Base-by-base conservation (phyloP, 2,888 invertebrate species). In the Trichacis sp. region DNA sequence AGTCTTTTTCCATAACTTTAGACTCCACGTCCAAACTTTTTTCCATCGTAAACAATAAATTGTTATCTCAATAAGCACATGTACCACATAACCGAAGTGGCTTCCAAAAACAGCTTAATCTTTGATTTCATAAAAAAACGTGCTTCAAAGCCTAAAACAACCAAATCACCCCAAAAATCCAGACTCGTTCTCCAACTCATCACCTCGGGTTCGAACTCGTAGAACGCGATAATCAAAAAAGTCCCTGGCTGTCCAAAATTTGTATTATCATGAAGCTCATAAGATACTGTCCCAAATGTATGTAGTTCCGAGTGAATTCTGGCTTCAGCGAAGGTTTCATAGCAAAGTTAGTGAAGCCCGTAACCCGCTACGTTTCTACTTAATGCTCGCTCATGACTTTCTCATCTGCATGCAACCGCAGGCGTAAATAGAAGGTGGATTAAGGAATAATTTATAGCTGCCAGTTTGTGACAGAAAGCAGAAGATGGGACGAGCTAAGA, bases 371-470 rank as follows among this genome's bases (percentile, higher is more conserved):
- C 47, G 54, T 60, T 66, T 47, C 24, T 42, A 46, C 54, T 57
- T 52, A 53, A 62, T 62, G 42, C 42, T 46, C 48, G 49, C 46
- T 48, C 56, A 55, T 59, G 45, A 20, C 20, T 40, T 50, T 40
- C 38, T 19, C 52, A 52, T 53, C n/a, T 14, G 47, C 53, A 49
- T 52, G 20, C 30, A 57, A 46, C 61, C 54, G 47, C 51, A 29
- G 29, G n/a, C 30, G 50, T 61, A 58, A 66, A 66, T 55, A 61
- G 61, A 57, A 50, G 47, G 51, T 58, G 58, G 65, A 66, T 66
- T 61, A 61, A 50, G 48, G 61, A 57, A 61, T 61, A 61, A 65
- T 61, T 65, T 65, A 65, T 61, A 58, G 54, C 43, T 42, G 38
- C 47, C 55, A 51, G 54, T 58, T 61, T 49, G 55, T 51, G 58